Evolutionary conservation across 2,888 invertebrate species (phyloP).

Genomic region (Phaedon cochleariae): DNA sequence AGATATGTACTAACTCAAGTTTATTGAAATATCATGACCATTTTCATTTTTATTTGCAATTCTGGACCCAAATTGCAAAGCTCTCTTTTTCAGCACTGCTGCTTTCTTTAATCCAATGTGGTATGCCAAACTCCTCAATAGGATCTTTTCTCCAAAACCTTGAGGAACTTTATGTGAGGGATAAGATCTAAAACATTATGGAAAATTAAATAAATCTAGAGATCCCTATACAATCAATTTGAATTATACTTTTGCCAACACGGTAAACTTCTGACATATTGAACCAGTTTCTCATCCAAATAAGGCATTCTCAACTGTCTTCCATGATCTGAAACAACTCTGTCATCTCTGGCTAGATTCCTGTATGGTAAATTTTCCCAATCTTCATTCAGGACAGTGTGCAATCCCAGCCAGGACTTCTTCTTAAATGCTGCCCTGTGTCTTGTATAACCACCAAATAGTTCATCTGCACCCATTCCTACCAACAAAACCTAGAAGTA

Average conservation of each 20-base stretch:
- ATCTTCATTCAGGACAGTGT: slow-evolving; percentile 72
- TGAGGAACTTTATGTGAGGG: slow-evolving; percentile 66
- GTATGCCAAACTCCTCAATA: slow-evolving; percentile 79
- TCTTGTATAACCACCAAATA: slow-evolving; percentile 92
- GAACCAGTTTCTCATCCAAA: slow-evolving; percentile 75
- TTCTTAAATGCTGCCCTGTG: slow-evolving; percentile 79
- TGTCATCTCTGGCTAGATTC: slow-evolving; percentile 95
- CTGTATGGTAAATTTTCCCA: slow-evolving; percentile 86
- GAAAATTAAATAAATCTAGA: not conserved
- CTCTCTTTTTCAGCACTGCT: slow-evolving; percentile 84
- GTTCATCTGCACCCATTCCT: slow-evolving; percentile 97
- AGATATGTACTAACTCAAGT: slow-evolving; percentile 35
- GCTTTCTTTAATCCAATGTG: slow-evolving; percentile 72
- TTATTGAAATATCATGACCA: slow-evolving; percentile 76
- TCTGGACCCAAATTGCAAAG: slow-evolving; percentile 96
- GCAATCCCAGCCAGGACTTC: slow-evolving; percentile 65
- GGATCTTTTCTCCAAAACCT: slow-evolving; percentile 93
- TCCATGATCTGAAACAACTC: slow-evolving; percentile 90
- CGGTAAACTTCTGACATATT: slow-evolving; percentile 70
- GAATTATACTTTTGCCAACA: slow-evolving; percentile 73
- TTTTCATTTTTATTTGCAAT: slow-evolving; percentile 93
- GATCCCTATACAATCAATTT: too few species aligned
- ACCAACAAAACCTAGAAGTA: slow-evolving; percentile 75
- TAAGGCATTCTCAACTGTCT: slow-evolving; percentile 84
- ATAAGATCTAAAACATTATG: slow-evolving; percentile 48